These are phyloP conservation scores for Pseudomyrmex concolor DNA, from an alignment of 1,140 invertebrate genomes.

Conservation along the genomic window DNA sequence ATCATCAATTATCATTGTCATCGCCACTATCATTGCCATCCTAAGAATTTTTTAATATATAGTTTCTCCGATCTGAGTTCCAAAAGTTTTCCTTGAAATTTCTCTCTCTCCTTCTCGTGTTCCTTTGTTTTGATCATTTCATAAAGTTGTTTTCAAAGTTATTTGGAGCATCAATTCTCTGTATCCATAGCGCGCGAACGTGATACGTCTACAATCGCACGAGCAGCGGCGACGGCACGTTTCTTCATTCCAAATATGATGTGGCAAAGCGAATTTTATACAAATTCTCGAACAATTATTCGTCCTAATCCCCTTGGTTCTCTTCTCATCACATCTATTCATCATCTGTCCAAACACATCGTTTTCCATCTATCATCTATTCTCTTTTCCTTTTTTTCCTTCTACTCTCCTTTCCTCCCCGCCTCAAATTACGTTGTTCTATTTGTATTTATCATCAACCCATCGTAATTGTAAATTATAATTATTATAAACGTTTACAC, in stretches of 20 bases:
- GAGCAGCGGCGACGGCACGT: slow-evolving; percentile 1
- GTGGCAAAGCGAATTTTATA: background rate
- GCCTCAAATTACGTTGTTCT: slow-evolving; percentile 78
- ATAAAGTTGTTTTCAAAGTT: background rate
- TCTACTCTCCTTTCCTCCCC: slow-evolving; percentile 9
- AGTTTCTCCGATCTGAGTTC: slow-evolving; percentile 10
- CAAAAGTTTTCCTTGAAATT: background rate
- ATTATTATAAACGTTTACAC: slow-evolving; percentile 86
- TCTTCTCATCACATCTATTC: background rate
- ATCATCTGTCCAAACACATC: background rate
- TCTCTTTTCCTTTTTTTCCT: background rate
- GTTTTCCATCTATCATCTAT: background rate
- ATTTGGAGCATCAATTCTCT: background rate
- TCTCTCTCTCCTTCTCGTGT: background rate
- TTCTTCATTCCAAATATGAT: slow-evolving; percentile 26
- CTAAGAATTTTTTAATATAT: background rate
- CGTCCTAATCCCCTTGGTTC: no score
- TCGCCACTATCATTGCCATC: background rate
- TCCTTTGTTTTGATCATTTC: slow-evolving; percentile 16
- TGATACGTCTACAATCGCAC: slow-evolving; percentile 6
- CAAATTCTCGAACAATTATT: no score
- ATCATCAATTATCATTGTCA: background rate
- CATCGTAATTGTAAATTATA: slow-evolving; percentile 86
- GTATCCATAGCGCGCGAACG: background rate
- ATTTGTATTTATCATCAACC: slow-evolving; percentile 85